Base-by-base conservation (phyloP, 2,888 invertebrate species). In the Orthosia cruda region DNA sequence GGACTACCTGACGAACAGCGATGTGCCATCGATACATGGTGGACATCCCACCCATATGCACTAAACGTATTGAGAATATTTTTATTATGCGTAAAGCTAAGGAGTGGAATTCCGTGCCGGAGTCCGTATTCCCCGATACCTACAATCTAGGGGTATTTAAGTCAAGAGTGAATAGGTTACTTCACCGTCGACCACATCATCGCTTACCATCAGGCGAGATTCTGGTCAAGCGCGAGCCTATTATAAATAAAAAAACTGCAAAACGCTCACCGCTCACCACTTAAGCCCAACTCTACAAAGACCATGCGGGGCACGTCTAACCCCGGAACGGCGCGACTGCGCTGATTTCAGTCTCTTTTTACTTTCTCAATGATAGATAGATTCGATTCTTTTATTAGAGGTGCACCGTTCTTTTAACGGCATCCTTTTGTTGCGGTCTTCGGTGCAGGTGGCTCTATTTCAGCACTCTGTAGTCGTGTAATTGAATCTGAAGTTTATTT, bases 301-400 rank as follows among this genome's bases (percentile, higher is more conserved):
- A 86, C 89, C 92, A 95, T 95, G 94, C 95, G 88, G 90, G 84
- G 90, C 95, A 96, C 95, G 95, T 95, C 91, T 90, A 86, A 86
- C 82, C 89, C 89, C 89, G 90, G 93, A 92, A 92, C 91, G 89
- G 87, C 86, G 92, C 92, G 91, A 92, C 91, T 91, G 90, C 92
- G 90, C 94, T 95, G 95, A 96, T 95, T 96, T 92, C 87, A 91
- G 90, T 89, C 90, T 92, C 92, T 93, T 94, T 94, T 93, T 92
- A 91, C 92, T 90, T 89, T 89, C 83, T 89, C 92, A 93, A 91
- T 93, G 94, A 95, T 93, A 94, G 93, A 93, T 93, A 92, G 92
- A 92, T 89, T 89, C 92, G 91, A 93, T 95, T 93, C 94, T 94
- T 95, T 94, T 94, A 95, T 95, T 93, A 92, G 92, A 91, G 91